Evolutionary conservation across 2,888 invertebrate species (phyloP).

Genomic region (Meteorus cinctellus): DNA sequence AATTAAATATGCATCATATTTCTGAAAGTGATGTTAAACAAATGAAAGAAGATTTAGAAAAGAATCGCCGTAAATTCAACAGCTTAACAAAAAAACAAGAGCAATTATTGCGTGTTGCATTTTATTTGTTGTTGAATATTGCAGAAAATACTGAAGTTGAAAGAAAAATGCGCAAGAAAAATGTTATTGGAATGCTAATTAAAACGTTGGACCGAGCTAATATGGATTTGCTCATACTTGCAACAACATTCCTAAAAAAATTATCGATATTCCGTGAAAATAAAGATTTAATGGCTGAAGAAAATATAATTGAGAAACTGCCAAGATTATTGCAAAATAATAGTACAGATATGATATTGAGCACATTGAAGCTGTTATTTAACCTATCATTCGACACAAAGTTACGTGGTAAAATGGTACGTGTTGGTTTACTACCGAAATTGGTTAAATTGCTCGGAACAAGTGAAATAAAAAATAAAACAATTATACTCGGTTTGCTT

Average conservation of each 20-base stretch:
- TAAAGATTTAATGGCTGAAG: slow-evolving; percentile 91
- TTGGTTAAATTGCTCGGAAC: slow-evolving; percentile 85
- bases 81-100: slow-evolving; percentile 94
- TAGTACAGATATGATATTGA: slow-evolving; percentile 84
- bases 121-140: slow-evolving; percentile 94
- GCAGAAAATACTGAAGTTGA: slow-evolving; percentile 96
- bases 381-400: slow-evolving; percentile 97
- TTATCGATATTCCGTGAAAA: slow-evolving; percentile 95
- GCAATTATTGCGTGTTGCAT: slow-evolving; percentile 91
- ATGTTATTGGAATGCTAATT: slow-evolving; percentile 89
- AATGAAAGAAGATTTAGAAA: slow-evolving; percentile 84
- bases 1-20: slow-evolving; percentile 54
- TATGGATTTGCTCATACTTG: slow-evolving; percentile 90
- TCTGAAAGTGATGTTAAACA: slow-evolving; percentile 68
- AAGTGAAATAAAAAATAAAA: slow-evolving; percentile 88
- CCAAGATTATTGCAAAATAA: slow-evolving; percentile 82
- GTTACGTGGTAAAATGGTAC: slow-evolving; percentile 90
- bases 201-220: slow-evolving; percentile 93
- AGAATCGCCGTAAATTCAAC: slow-evolving; percentile 83
- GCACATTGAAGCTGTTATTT: slow-evolving; percentile 90
- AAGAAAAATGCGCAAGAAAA: slow-evolving; percentile 97
- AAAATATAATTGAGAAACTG: slow-evolving; percentile 88
- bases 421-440: slow-evolving; percentile 90
- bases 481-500: slow-evolving; percentile 85
- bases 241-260: slow-evolving; percentile 95